Conservation (phyloP, 2,888 invertebrate genomes). For the Urechis unicinctus region DNA sequence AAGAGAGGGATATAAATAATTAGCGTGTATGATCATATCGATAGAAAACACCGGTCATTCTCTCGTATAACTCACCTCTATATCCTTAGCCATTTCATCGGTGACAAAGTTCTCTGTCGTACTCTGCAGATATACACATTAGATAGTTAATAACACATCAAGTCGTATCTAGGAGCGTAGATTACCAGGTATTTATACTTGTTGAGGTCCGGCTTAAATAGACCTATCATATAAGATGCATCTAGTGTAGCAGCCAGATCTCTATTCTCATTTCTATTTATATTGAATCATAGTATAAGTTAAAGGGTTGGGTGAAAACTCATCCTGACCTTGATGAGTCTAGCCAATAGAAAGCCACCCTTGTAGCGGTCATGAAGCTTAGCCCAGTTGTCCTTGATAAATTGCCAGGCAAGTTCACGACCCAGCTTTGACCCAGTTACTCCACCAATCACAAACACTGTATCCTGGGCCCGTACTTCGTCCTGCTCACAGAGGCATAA, state of each 20-base stretch:
- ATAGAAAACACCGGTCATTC: too few species aligned
- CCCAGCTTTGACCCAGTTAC: slow-evolving; percentile 76
- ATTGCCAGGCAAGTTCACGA: slow-evolving; percentile 82
- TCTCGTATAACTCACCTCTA: slow-evolving; percentile 59
- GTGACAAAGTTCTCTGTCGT: slow-evolving; percentile 84
- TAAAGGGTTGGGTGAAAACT: too few species aligned
- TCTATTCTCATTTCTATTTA: not conserved
- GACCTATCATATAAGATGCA: slow-evolving; percentile 7
- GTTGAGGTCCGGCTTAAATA: too few species aligned
- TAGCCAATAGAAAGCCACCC: slow-evolving; percentile 71
- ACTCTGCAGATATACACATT: slow-evolving; percentile 48
- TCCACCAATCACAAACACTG: slow-evolving; percentile 80
- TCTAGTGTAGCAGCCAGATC: not conserved
- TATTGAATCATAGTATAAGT: too few species aligned
- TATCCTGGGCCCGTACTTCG: slow-evolving; percentile 86
- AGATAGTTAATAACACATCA: too few species aligned
- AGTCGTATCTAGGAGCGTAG: too few species aligned
- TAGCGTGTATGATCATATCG: too few species aligned
- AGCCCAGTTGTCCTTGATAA: slow-evolving; percentile 78
- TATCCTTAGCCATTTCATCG: slow-evolving; percentile 71
- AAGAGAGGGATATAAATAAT: too few species aligned
- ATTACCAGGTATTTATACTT: too few species aligned
- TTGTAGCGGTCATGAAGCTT: slow-evolving; percentile 71
- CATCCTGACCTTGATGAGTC: slow-evolving; percentile 72
- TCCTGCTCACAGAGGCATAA: slow-evolving; percentile 67